Base-by-base conservation (phyloP, 1,140 invertebrate genomes). In the Nephotettix cincticeps region DNA sequence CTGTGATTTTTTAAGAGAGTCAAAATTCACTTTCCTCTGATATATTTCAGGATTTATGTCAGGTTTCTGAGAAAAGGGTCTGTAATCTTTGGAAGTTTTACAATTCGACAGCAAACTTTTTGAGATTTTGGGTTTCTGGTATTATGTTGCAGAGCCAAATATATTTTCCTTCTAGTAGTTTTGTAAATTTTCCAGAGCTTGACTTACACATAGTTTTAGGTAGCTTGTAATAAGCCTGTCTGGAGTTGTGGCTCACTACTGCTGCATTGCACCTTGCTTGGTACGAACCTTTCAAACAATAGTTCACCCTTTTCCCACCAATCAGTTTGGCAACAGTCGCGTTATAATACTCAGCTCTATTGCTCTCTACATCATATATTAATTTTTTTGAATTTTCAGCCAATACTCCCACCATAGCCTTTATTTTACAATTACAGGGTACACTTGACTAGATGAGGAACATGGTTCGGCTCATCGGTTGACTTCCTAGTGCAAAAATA, bases 231-330 rank as follows among this genome's bases (percentile, higher is more conserved):
- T 54, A 27, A 1, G 23, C 13, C 17, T 21, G 14, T n/a, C 43
- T 67, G 11, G 70, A 72, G 61, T 73, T 73, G 43, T 73, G 69
- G 0, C 14, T 11, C 2, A 73, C 72, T 28, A 73, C 72, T 51
- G 72, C 72, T 25, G 70, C 71, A n/a, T n/a, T n/a, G n/a, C n/a
- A 56, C 19, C 72, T n/a, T 19, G n/a, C 32, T 56, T 73, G 71
- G 21, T 73, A 73, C 0, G 72, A 73, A 27, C 71, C 58, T 28
- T 58, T 27, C 29, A n/a, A 43, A 56, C 58, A 9, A 19, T 36
- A 73, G 51, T 73, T 73, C 3, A 73, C 32, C 40, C 66, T 47
- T 30, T 73, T 73, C 11, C 72, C 72, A n/a, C 71, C 72, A 56
- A 73, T 71, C 2, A 69, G 45, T 36, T 73, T 73, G 0, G 71